These are phyloP conservation scores for Sitta carolinensis DNA, from an alignment of 2,797 vertebrate genomes.

Conservation along the genomic window DNA sequence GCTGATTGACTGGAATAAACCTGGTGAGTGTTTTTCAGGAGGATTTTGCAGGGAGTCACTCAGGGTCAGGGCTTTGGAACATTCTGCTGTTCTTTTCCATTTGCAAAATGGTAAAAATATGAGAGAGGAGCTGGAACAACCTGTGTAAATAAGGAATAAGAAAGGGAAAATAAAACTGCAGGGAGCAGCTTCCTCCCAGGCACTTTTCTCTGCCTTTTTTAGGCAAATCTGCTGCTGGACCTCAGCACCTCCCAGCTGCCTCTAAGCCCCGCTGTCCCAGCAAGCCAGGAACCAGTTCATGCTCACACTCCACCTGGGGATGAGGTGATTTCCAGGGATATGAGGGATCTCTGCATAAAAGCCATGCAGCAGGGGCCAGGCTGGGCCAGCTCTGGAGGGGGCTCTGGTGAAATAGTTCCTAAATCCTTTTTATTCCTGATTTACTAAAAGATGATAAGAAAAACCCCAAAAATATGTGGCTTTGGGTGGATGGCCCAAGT, in stretches of 20 bases:
- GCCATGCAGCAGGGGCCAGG: neutral
- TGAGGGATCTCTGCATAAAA: neutral
- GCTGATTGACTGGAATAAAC: neutral
- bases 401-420: neutral
- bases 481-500: neutral
- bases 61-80: neutral
- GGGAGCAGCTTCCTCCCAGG: neutral
- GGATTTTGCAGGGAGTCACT: neutral
- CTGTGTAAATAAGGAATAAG: constrained; percentile 53
- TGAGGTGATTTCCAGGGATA: neutral
- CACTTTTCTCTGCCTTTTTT: constrained; percentile 15
- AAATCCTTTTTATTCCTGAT: neutral
- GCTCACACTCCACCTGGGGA: neutral
- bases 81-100: constrained; percentile 3
- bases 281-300: neutral
- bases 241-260: neutral
- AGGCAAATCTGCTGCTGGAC: constrained; percentile 32
- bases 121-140: neutral
- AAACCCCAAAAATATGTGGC: fast-evolving
- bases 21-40: neutral
- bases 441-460: neutral
- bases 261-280: neutral
- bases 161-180: constrained; percentile 37
- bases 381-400: neutral
- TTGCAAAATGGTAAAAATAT: constrained; percentile 7